A percentile compares a stretch with the other conserved stretches of the same genome.
Conservation (phyloP, 2,113 vertebrate species). For the Pterocles orientalis region DNA sequence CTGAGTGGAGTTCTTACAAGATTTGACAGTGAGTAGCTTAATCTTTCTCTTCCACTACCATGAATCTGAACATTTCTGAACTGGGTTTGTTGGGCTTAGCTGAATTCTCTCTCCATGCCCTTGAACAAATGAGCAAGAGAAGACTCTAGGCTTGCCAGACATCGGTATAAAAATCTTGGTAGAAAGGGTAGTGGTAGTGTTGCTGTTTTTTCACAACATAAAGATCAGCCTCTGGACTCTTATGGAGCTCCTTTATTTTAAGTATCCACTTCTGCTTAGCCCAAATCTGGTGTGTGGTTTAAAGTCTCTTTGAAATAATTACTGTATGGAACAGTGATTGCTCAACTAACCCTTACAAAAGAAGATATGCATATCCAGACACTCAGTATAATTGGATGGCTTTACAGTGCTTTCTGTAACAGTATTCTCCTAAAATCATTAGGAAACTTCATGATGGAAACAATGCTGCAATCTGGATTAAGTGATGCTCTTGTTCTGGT, state of each 20-base stretch:
- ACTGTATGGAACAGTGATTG: background rate
- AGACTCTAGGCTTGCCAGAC: background rate
- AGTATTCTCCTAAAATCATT: background rate
- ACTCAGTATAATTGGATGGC: background rate
- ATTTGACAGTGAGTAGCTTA: background rate
- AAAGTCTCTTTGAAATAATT: background rate
- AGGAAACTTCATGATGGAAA: background rate
- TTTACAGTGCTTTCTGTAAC: background rate
- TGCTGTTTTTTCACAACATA: background rate
- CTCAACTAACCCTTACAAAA: background rate
- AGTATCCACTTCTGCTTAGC: background rate
- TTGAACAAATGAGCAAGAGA: background rate
- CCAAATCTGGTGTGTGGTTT: background rate
- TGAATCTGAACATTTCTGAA: background rate
- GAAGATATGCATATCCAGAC: background rate
- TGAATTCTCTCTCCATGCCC: background rate
- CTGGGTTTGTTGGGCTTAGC: background rate
- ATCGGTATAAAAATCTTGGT: background rate
- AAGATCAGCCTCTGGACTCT: background rate
- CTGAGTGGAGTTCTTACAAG: background rate
- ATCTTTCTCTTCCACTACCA: background rate
- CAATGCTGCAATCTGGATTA: background rate
- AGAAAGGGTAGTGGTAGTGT: background rate
- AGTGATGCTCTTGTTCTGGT: background rate
- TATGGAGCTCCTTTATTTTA: background rate